Base-by-base conservation (phyloP, 2,888 invertebrate genomes). In the Tachystola acroxantha region DNA sequence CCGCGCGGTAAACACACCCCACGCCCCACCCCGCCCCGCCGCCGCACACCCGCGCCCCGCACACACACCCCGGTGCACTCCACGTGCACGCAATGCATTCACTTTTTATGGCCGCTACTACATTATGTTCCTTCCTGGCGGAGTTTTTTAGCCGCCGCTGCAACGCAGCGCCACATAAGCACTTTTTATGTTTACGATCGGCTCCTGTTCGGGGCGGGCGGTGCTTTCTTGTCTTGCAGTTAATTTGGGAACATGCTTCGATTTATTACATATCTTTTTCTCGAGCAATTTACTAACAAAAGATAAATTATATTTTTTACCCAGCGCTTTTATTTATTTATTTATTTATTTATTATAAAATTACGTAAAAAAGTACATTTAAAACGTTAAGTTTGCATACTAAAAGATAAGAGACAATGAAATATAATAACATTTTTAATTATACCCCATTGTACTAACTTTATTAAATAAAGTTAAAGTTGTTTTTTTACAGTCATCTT, bases 11-110 rank as follows among this genome's bases (percentile, higher is more conserved):
- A 80, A 84, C 82, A 80, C 80, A 73, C 78, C 80, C 80, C 72
- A 68, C 66, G 73, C 76, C 72, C 76, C 72, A 53, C 67, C 70
- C 54, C 51, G 51, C 46, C 37, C 55, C 43, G 44, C 52, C 44
- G 43, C 36, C 40, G 46, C 48, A 48, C 43, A 48, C 39, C 39
- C 52, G 36, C 50, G 32, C 48, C 42, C 39, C 50, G 40, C 60
- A 20, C n/a, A n/a, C n/a, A n/a, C 29, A 26, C 64, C 64, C 68
- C 69, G 64, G 40, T 73, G 75, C 78, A 76, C 77, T 80, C 74
- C 79, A 76, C 76, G 73, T 81, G 80, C 81, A 84, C 77, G 79
- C 79, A 78, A 72, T 78, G 82, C 84, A 84, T 82, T 79, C 80
- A 68, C 77, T 78, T 82, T 84, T 82, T 82, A 81, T 77, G 73